A percentile compares a stretch with the other conserved stretches of the same genome.
These are phyloP conservation scores for Limenitis camilla DNA, from an alignment of 2,888 invertebrate genomes.

Conservation along the genomic window DNA sequence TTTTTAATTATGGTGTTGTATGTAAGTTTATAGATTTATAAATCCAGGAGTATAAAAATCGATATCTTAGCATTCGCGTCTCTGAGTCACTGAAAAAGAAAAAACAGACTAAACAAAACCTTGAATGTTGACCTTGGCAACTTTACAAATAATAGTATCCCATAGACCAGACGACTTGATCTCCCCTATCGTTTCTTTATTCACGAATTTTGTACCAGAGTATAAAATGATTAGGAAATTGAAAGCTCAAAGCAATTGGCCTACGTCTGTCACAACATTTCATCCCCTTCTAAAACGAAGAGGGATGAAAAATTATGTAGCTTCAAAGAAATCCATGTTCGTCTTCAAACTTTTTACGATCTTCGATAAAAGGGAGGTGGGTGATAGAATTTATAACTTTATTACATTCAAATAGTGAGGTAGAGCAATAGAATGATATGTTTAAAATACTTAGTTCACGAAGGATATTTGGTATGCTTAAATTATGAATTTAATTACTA, in stretches of 20 bases:
- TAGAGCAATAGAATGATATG: too few relatives aligned
- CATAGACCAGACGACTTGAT: constrained; percentile 12
- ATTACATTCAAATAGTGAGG: too few relatives aligned
- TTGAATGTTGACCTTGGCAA: constrained; percentile 29
- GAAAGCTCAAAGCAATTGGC: constrained; percentile 12
- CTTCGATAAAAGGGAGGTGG: not conserved
- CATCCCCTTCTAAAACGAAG: constrained; percentile 12
- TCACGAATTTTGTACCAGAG: constrained; percentile 10
- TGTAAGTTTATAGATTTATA: too few relatives aligned
- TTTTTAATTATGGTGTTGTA: too few relatives aligned
- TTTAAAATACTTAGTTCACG: too few relatives aligned
- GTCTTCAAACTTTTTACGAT: not conserved
- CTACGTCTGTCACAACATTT: constrained; percentile 15
- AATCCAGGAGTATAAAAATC: not conserved
- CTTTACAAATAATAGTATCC: constrained; percentile 14
- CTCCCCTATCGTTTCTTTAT: constrained; percentile 16
- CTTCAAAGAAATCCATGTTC: not conserved
- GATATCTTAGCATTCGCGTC: not conserved
- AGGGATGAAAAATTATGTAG: constrained; percentile 16
- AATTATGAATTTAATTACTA: too few relatives aligned
- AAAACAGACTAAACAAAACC: constrained; percentile 28
- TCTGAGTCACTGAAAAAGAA: not conserved
- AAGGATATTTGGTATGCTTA: too few relatives aligned
- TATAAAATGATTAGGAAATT: constrained; percentile 5
- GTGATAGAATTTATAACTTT: too few relatives aligned